phyloP scores from a whole-genome alignment of 2,113 vertebrate species.

The Chionis minor region DNA sequence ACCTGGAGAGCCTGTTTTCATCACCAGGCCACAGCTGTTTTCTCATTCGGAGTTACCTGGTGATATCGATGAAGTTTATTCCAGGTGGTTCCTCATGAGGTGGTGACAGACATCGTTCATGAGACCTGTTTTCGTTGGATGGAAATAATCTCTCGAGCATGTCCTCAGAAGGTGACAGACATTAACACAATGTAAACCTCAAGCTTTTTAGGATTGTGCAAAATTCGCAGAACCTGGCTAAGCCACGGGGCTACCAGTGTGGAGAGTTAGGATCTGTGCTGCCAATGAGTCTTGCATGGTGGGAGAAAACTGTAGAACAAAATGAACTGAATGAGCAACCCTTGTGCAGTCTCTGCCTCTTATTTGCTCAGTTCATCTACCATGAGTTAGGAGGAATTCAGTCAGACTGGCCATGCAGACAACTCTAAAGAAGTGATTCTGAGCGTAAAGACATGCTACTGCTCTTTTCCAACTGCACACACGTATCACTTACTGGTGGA shows the following conservation, averaged over 20 bases:
- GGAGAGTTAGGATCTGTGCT: neutral
- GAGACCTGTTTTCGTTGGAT: neutral
- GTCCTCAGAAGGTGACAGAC: neutral
- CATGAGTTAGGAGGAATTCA: neutral
- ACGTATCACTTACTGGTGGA: neutral
- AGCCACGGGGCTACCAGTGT: neutral
- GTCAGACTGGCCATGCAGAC: neutral
- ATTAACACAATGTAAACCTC: neutral
- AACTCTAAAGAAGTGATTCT: neutral
- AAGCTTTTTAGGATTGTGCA: neutral
- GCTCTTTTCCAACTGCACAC: neutral
- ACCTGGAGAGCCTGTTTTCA: neutral
- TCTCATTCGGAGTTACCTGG: neutral
- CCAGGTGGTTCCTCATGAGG: neutral
- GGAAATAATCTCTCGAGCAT: neutral
- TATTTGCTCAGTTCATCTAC: neutral
- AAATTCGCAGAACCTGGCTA: neutral
- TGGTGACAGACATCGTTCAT: neutral
- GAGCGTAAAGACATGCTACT: neutral
- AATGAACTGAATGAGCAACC: neutral
- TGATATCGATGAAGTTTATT: neutral
- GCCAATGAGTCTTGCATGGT: neutral
- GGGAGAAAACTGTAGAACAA: neutral
- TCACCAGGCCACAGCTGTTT: neutral
- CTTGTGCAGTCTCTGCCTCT: neutral